Evolutionary conservation across 2,888 invertebrate species (phyloP), one percentile per base, ranked within the genome.

Genomic region (Dryobota labecula): DNA sequence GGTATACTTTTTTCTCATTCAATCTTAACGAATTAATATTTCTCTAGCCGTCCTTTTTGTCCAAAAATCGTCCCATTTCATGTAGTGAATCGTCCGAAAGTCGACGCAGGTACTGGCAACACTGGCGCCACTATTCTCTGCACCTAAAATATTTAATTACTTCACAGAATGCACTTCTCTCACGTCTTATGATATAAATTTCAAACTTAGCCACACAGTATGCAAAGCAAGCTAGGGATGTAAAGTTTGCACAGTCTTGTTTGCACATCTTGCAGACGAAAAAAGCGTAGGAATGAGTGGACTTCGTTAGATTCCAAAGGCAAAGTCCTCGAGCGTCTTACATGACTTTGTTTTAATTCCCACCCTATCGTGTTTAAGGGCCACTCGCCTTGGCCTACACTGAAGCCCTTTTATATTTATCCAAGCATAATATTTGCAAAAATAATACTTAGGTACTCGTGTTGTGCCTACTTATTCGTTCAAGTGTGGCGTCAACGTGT

Each of bases 301-400:
- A 80, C 80, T 81, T 80, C 73, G 73, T 80, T 80, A 80, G 11
- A 73, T 65, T 80, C 73, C 80, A 80, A 80, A 73, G 77, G 81
- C 67, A 41, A 70, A 73, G 77, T 73, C 70, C 81, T 80, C 64
- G 61, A 80, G 73, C 30, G 38, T 64, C 53, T 73, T 54, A 68
- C 53, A 80, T 70, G 81, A 80, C 80, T 80, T 76, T 80, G 80
- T 80, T 80, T 66, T 68, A 80, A 70, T 69, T 64, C 77, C 51
- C 69, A 49, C 68, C 79, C 76, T 70, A 72, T 80, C 81, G 73
- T 70, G 64, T 64, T 64, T 54, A 73, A 80, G 81, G 47, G 67
- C 61, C 73, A 77, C 81, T 80, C 70, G 68, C 60, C 33, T 38
- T 58, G 51, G 68, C 65, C 60, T 56, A 61, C 70, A 51, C 18